Base-by-base conservation (phyloP, 2,888 invertebrate species). In the Drosophila pseudotakahashii region DNA sequence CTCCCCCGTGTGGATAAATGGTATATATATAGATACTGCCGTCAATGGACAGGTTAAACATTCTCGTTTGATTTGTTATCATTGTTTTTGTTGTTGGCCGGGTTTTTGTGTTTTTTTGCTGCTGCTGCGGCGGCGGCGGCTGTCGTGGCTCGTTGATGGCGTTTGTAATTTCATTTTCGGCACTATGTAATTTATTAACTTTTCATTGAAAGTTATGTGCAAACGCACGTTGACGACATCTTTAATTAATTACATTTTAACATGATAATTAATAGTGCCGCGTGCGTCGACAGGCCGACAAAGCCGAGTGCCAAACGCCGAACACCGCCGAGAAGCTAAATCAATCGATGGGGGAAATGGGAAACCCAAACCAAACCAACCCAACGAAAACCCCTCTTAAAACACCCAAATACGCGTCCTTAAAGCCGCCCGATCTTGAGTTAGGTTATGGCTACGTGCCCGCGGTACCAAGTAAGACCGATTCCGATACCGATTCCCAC, bases 171-270 rank as follows among this genome's bases (percentile, higher is more conserved):
- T 82, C 85, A 72, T 78, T 82, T 82, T 85, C 78, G 82, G 82
- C 63, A 86, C 86, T 84, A 84, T 75, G 81, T 81, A 86, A 84
- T 84, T 84, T 84, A 84, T 84, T 79, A 84, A 84, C 86, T 83
- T 86, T 84, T 86, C 86, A 86, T 86, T 84, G 83, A 86, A 81
- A 86, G 83, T 86, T 86, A 84, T 84, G 83, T 83, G 83, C 81
- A 55, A 62, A 69, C 76, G 68, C 76, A 73, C 67, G 62, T 70
- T 74, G 83, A 77, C 86, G 83, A 86, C 83, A 86, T 86, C 79
- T 83, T 84, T 86, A 84, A 84, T 84, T 84, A 84, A 84, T 86
- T 84, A 84, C 83, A 84, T 84, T 84, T 84, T 83, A 84, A 84
- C 83, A 79, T 83, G 83, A 84, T 84, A 84, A 84, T 84, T 84